Base-by-base conservation (phyloP, 2,888 invertebrate species). In the Odontothrips loti region DNA sequence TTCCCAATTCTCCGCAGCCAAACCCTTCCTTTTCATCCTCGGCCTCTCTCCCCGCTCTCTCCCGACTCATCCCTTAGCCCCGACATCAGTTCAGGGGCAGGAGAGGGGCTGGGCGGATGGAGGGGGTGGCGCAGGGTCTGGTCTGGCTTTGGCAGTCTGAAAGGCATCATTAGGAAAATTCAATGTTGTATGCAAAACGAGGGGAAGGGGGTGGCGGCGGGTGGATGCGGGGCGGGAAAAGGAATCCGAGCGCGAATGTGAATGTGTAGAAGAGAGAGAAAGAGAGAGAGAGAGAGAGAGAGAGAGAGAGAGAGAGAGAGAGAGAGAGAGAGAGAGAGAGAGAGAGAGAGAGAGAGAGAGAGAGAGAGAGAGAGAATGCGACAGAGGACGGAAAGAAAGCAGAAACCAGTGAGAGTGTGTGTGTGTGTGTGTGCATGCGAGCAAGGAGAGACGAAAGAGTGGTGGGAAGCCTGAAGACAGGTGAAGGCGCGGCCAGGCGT, bases 341-440 rank as follows among this genome's bases (percentile, higher is more conserved):
- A 84, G 84, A 80, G 84, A 84, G 84, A 84, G 85, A 85, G 47
- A 47, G 43, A 80, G 80, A 47, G 47, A 47, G 43, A 34, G 11
- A 11, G n/a, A 47, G 47, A 80, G 47, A 75, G n/a, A 27, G 47
- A 84, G 82, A 82, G 83, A 80, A 79, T 79, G 43, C n/a, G 58
- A 47, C 34, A 80, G 51, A 80, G 79, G 75, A 79, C 51, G 34
- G 34, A 43, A 43, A 43, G 34, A 43, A 43, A 43, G 34, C 34
- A 43, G 34, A 43, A 43, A 43, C 34, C 34, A 43, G 34, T 43
- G 80, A 79, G 81, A 80, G 80, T 79, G 29, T 78, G 79, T 15
- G 79, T 58, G 58, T 0, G 58, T 58, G 58, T 58, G 51, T 51
- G 51, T 51, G 15, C 20, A 12, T 10, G 51, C 15, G 47, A 79